Evolutionary conservation across 2,113 vertebrate species (phyloP), one percentile per base, ranked within the genome.

Genomic region (Neolamprologus kungweensis): DNA sequence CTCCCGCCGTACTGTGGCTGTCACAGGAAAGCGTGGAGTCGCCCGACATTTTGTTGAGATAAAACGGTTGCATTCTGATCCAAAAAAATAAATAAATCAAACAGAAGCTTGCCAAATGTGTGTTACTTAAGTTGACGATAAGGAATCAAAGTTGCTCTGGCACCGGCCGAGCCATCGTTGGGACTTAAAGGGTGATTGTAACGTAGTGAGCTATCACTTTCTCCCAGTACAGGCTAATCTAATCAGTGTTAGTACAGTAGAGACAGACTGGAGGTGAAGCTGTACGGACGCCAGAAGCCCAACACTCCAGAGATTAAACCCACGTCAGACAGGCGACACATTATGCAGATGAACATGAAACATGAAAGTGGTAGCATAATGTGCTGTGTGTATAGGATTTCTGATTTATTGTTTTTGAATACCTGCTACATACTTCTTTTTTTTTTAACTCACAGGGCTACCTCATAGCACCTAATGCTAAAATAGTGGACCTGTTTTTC

Each of bases 221-320:
- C 33, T 79, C 17, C 85, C 57, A 78, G 55, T 78, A 54, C 81
- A 23, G 78, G 45, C 89, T 94, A 91, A 95, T 95, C 94, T 95
- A 87, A 95, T 93, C 94, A 93, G 87, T 40, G 85, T 85, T 87
- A n/a, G 87, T 87, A 90, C 87, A 81, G 63, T 91, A 85, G 87
- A 88, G 89, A 90, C 80, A 86, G 88, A 85, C 86, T 87, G 85
- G 79, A 87, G 90, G 89, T 92, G 87, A 90, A 86, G 57, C 75
- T 53, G 9, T 51, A 85, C 3, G 85, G 90, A 91, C 73, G 87
- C 88, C 92, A 91, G 87, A 91, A 68, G 89, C 55, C 88, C 87
- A 82, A 86, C 92, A 89, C 81, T 85, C 51, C 80, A 87, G 54
- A 92, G 89, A 88, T 91, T 86, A 91, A 86, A 87, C 80, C 51